Conservation (phyloP, 2,797 vertebrate genomes). For the Acipenser oxyrinchus region DNA sequence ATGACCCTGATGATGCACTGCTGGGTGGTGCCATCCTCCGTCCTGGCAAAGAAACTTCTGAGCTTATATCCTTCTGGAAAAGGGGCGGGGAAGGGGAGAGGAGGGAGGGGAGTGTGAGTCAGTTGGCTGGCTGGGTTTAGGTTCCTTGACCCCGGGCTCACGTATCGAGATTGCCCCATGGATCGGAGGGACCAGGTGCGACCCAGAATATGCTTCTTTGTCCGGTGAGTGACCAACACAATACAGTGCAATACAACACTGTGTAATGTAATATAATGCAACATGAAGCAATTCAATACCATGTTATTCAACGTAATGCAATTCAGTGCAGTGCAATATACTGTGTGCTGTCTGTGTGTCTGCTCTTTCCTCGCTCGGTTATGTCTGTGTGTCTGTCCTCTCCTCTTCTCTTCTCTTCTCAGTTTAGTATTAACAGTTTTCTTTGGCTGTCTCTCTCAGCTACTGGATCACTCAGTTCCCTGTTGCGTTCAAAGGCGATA, state of each 20-base stretch:
- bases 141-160: slow-evolving; percentile 51
- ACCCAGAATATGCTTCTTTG: slow-evolving; percentile 71
- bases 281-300: too few species aligned
- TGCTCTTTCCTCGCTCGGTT: not conserved
- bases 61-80: slow-evolving; percentile 69
- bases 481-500: slow-evolving; percentile 66
- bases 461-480: slow-evolving; percentile 76
- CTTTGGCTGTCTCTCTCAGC: slow-evolving; percentile 38
- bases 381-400: not conserved
- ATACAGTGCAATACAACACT: not conserved
- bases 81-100: not conserved
- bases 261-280: too few species aligned
- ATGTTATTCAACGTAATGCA: too few species aligned
- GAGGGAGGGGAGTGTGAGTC: not conserved
- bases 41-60: slow-evolving; percentile 70
- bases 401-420: not conserved
- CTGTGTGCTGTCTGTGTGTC: not conserved
- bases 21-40: slow-evolving; percentile 79
- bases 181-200: slow-evolving; percentile 53
- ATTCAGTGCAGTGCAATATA: not conserved
- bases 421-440: not conserved
- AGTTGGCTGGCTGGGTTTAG: not conserved
- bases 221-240: slow-evolving; percentile 61
- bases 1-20: slow-evolving; percentile 85
- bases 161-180: slow-evolving; percentile 66